These are phyloP conservation scores for Calonectris borealis DNA, from an alignment of 2,113 vertebrate genomes.

Conservation along the genomic window DNA sequence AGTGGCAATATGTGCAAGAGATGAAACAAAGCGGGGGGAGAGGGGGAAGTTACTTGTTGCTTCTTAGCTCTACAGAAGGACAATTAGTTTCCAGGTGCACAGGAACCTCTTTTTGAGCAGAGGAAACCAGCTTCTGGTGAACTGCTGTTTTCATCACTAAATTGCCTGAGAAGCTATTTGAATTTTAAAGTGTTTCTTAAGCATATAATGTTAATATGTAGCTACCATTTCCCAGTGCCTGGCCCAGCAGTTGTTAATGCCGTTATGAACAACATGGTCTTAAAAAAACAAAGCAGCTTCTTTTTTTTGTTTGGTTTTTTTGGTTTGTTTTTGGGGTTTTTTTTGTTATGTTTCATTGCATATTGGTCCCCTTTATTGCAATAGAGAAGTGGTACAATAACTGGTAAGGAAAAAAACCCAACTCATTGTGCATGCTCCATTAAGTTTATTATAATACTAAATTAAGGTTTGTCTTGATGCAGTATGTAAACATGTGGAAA, in stretches of 20 bases:
- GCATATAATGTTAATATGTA: neutral
- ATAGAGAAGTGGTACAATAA: neutral
- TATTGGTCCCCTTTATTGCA: neutral
- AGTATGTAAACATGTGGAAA: neutral
- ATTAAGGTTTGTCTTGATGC: neutral
- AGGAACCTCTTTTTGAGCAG: neutral
- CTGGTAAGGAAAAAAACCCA: neutral
- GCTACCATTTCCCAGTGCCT: neutral
- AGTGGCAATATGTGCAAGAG: neutral
- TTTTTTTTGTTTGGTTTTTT: neutral
- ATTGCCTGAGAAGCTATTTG: neutral
- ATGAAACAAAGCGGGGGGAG: neutral
- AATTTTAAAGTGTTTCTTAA: neutral
- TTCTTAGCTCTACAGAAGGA: neutral
- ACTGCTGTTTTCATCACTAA: neutral
- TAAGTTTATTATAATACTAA: neutral
- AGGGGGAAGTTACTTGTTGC: neutral
- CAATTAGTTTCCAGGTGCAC: neutral
- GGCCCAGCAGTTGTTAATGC: neutral
- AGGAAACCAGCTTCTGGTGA: neutral
- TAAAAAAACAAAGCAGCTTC: neutral
- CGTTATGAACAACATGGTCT: neutral
- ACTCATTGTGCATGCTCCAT: neutral
- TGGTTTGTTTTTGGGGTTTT: neutral
- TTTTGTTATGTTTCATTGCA: neutral